A percentile compares a stretch with the other conserved stretches of the same genome.
phyloP scores from a whole-genome alignment of 2,888 invertebrate genomes.

The Zhuqinia jingwanae region DNA sequence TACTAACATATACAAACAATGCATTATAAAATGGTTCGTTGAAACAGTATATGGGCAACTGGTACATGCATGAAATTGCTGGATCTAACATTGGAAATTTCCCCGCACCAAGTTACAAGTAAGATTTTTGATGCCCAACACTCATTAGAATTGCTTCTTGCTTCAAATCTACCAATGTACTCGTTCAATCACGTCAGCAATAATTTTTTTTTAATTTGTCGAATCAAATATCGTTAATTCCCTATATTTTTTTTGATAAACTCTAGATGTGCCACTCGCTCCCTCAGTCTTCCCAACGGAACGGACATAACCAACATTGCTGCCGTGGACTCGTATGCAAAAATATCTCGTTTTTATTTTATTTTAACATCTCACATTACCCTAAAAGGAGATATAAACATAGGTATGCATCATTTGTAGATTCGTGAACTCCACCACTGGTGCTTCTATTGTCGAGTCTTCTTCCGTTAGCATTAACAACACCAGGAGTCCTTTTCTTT shows the following conservation, averaged over 20 bases:
- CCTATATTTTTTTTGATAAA: too few relatives aligned
- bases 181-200: too few relatives aligned
- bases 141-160: too few relatives aligned
- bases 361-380: not conserved
- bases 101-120: slow-evolving; percentile 62
- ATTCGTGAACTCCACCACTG: slow-evolving; percentile 50
- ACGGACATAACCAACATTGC: slow-evolving; percentile 35
- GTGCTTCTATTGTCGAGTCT: slow-evolving; percentile 21
- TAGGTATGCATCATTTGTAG: slow-evolving; percentile 30
- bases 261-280: slow-evolving; percentile 63
- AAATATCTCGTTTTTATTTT: too few relatives aligned
- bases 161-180: too few relatives aligned
- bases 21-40: not conserved
- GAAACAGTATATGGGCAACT: slow-evolving; percentile 66
- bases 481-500: slow-evolving; percentile 58
- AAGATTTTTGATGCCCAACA: not conserved
- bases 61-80: slow-evolving; percentile 69
- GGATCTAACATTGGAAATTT: slow-evolving; percentile 66
- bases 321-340: slow-evolving; percentile 53
- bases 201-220: too few relatives aligned
- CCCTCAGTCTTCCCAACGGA: slow-evolving; percentile 55
- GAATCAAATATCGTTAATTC: too few relatives aligned
- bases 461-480: slow-evolving; percentile 39
- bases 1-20: too few relatives aligned
- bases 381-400: not conserved